phyloP scores from a whole-genome alignment of 1,140 invertebrate genomes.

The Pomacea maculata region DNA sequence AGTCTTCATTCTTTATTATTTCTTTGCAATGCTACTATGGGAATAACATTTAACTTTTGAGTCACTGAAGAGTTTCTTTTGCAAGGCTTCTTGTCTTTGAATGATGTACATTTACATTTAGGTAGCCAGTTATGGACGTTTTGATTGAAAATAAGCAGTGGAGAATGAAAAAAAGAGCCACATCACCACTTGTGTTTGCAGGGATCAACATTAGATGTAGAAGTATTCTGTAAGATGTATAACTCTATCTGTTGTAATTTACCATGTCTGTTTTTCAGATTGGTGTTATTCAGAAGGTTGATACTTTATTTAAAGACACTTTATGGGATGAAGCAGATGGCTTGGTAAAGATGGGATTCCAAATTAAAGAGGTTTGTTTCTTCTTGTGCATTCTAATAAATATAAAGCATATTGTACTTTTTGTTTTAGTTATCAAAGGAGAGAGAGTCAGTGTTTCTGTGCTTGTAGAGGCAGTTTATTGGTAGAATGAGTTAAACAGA shows the following conservation, averaged over 20 bases:
- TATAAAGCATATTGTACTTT: background rate
- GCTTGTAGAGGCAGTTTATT: background rate
- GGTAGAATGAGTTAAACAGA: background rate
- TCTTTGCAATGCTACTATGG: no score
- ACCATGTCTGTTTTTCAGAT: constrained; percentile 19
- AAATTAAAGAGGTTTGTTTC: constrained; percentile 31
- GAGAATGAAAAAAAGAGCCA: background rate
- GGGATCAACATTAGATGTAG: background rate
- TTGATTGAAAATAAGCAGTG: background rate
- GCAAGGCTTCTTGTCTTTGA: no score
- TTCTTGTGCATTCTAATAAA: background rate
- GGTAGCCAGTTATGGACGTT: background rate
- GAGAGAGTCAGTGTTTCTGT: no score
- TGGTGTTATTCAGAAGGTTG: constrained; percentile 18
- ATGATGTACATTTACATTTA: background rate
- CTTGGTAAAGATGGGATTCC: constrained; percentile 15
- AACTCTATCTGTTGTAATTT: background rate
- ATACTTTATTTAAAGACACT: constrained; percentile 19
- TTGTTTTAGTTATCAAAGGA: background rate
- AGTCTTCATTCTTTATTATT: no score
- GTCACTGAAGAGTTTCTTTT: no score
- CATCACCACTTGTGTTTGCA: background rate
- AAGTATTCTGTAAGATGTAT: background rate
- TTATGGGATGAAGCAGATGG: constrained; percentile 14
- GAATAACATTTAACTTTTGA: no score